Conservation (phyloP, 2,888 invertebrate species). For the Arctia plantaginis region DNA sequence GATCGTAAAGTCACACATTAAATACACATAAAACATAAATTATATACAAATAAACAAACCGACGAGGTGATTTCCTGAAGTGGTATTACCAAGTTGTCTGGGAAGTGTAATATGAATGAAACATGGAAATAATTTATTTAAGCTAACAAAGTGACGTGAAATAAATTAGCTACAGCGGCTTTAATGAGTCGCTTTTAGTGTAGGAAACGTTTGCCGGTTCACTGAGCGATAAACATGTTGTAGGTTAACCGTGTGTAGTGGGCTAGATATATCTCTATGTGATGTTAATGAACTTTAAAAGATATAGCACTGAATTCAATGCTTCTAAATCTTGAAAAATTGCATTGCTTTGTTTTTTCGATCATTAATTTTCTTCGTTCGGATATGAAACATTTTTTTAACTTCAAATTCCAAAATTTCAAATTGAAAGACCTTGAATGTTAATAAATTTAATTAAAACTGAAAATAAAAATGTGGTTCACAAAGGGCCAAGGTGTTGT, state of each 20-base stretch:
- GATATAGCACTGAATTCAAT: background rate
- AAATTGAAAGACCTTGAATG: background rate
- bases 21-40: slow-evolving; percentile 1
- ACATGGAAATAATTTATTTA: slow-evolving; percentile 21
- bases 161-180: slow-evolving; percentile 21
- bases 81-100: slow-evolving; percentile 9
- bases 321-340: no score
- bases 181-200: slow-evolving; percentile 4
- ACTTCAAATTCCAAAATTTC: no score
- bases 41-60: slow-evolving; percentile 11
- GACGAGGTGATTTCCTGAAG: slow-evolving; percentile 12
- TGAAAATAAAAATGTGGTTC: background rate
- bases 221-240: background rate
- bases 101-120: slow-evolving; percentile 20
- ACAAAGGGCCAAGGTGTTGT: no score
- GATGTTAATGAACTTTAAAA: background rate
- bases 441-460: background rate
- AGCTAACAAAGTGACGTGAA: slow-evolving; percentile 16
- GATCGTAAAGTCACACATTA: slow-evolving; percentile 13
- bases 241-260: background rate
- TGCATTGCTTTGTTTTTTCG: background rate
- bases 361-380: background rate
- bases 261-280: background rate
- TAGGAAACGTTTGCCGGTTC: background rate
- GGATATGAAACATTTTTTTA: background rate